These are phyloP conservation scores for Magallana gigas DNA, from an alignment of 1,140 invertebrate genomes.

Conservation along the genomic window DNA sequence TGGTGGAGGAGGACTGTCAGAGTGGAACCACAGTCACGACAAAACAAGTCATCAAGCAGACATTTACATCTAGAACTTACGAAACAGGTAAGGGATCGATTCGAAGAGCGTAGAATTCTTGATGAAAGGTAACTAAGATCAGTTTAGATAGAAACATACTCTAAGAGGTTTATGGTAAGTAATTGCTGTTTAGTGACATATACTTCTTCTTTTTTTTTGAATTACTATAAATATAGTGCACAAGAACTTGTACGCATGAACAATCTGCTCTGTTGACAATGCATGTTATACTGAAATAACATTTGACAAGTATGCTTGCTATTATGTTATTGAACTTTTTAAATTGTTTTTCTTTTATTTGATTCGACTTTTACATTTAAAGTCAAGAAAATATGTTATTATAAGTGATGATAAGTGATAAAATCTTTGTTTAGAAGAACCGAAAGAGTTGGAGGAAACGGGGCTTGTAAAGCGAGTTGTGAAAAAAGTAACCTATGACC, in stretches of 20 bases:
- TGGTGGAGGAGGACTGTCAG: neutral
- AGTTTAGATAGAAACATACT: neutral
- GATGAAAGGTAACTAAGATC: neutral
- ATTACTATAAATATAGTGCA: neutral
- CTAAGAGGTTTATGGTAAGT: neutral
- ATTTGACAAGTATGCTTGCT: conserved; percentile 14
- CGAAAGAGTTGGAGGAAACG: conserved; percentile 70
- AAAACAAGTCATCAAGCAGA: conserved; percentile 11
- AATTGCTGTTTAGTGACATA: neutral
- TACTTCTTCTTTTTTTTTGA: no score
- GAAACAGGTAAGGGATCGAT: neutral
- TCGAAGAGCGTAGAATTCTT: neutral
- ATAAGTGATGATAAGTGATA: neutral
- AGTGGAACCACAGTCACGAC: neutral
- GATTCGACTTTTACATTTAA: neutral
- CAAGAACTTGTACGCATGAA: neutral
- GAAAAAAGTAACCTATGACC: conserved; percentile 70
- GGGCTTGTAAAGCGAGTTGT: conserved; percentile 68
- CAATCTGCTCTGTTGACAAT: conserved; percentile 4
- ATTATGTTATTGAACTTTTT: neutral
- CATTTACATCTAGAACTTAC: neutral
- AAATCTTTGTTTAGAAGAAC: conserved; percentile 48
- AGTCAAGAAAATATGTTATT: neutral
- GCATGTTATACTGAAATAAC: neutral
- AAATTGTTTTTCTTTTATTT: neutral